These are phyloP conservation scores for Peromyscus melanophrys DNA, from an alignment of 2,797 vertebrate species.

Conservation along the genomic window DNA sequence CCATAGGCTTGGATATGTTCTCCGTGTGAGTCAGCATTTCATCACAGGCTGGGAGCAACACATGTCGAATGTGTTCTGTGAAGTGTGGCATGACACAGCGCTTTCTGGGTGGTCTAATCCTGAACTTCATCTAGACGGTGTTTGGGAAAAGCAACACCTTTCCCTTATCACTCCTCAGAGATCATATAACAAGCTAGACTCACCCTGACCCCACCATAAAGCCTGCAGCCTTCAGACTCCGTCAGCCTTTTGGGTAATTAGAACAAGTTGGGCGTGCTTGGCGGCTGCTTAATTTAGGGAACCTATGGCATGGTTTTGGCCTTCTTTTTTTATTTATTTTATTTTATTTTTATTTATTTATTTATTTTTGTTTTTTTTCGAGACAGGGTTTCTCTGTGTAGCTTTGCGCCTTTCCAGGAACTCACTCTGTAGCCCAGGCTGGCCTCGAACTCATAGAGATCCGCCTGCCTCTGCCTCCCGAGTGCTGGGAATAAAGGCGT, in stretches of 20 bases:
- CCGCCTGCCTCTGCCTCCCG: no score
- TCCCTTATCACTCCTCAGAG: constrained; percentile 38
- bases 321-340: no score
- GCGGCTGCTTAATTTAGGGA: constrained; percentile 39
- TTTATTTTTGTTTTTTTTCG: no score
- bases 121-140: constrained; percentile 26
- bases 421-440: no score
- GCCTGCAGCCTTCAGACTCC: constrained; percentile 43
- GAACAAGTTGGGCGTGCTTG: constrained; percentile 57
- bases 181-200: constrained; percentile 19
- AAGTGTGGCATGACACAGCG: neutral
- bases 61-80: neutral
- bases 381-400: no score
- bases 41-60: neutral
- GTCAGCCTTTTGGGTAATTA: constrained; percentile 44
- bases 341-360: no score
- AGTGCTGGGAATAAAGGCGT: no score
- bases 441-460: no score
- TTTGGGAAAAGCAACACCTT: constrained; percentile 47
- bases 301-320: neutral
- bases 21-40: neutral
- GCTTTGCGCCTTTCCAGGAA: no score
- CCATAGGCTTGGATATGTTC: neutral
- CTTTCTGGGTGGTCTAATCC: constrained; percentile 69
- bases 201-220: neutral